These are phyloP conservation scores for Odontesthes bonariensis DNA, from an alignment of 2,113 vertebrate species.

Conservation along the genomic window DNA sequence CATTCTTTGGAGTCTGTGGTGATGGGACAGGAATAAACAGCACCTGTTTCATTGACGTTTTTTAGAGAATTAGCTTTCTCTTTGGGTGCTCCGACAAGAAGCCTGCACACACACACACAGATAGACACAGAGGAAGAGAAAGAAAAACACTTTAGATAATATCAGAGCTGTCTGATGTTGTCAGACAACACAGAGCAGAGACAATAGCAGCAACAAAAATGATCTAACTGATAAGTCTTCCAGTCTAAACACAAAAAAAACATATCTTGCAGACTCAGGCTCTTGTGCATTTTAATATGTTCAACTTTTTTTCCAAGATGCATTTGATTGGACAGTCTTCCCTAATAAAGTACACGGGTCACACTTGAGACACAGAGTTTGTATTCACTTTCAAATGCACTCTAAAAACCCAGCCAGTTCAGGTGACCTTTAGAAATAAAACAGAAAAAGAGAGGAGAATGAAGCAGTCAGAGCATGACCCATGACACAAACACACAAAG, in stretches of 20 bases:
- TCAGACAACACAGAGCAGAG: conserved; percentile 35
- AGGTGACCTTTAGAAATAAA: conserved; percentile 10
- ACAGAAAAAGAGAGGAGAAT: not conserved
- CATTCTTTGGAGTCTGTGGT: conserved; percentile 82
- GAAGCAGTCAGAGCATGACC: conserved; percentile 44
- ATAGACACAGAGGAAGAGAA: conserved; percentile 37
- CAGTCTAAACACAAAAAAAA: conserved; percentile 25
- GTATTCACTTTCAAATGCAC: not conserved
- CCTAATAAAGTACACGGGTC: not conserved
- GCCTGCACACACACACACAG: conserved; percentile 74
- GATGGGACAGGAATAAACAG: conserved; percentile 91
- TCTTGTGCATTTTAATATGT: not conserved
- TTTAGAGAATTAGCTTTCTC: conserved; percentile 77
- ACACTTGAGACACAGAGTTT: conserved; percentile 14
- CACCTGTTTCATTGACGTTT: conserved; percentile 87
- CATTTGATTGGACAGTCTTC: not conserved
- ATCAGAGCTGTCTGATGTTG: conserved; percentile 27
- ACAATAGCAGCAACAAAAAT: conserved; percentile 14
- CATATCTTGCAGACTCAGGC: not conserved
- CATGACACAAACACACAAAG: conserved; percentile 23
- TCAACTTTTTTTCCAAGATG: not conserved
- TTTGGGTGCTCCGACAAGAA: conserved; percentile 90
- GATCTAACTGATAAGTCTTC: conserved; percentile 24
- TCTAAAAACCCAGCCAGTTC: not conserved
- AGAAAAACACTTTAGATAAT: conserved; percentile 33